A percentile compares a stretch with the other conserved stretches of the same genome.
Evolutionary conservation across 1,140 invertebrate genomes (phyloP).

Genomic region (Phymorhynchus buccinoides): DNA sequence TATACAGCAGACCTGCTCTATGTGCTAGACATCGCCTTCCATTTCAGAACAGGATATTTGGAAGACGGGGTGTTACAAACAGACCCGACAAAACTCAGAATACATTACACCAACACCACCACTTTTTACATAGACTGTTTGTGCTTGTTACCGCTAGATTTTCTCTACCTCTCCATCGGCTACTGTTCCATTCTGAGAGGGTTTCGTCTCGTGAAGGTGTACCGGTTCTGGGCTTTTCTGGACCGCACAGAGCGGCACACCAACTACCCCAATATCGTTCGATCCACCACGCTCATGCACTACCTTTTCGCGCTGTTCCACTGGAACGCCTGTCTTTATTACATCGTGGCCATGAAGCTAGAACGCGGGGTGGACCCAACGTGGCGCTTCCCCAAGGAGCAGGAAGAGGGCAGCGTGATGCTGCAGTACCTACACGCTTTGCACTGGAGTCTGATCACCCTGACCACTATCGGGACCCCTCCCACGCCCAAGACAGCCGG

Average conservation of each 20-base stretch:
- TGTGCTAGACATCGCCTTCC: constrained; percentile 95
- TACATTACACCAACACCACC: constrained; percentile 99
- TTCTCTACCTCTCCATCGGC: constrained; percentile 97
- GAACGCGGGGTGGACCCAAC: constrained; percentile 23
- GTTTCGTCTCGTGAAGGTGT: constrained; percentile 98
- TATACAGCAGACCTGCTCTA: constrained; percentile 97
- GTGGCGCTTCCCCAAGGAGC: constrained; percentile 64
- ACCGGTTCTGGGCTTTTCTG: constrained; percentile 98
- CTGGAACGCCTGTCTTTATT: constrained; percentile 98
- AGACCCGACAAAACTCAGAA: constrained; percentile 90
- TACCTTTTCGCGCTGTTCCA: constrained; percentile 98
- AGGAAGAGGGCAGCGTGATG: constrained; percentile 49
- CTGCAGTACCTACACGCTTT: constrained; percentile 93
- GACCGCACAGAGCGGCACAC: constrained; percentile 98
- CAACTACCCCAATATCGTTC: constrained; percentile 97
- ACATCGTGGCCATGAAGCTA: constrained; percentile 73
- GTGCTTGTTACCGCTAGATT: constrained; percentile 96
- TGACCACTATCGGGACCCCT: constrained; percentile 87
- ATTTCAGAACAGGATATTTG: constrained; percentile 94
- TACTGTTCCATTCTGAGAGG: constrained; percentile 97
- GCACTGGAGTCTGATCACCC: constrained; percentile 96
- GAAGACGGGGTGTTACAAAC: constrained; percentile 88
- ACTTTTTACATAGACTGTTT: constrained; percentile 99
- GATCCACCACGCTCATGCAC: constrained; percentile 92
- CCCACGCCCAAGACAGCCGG: constrained; percentile 86